These are phyloP conservation scores for Hemicentrotus pulcherrimus DNA, from an alignment of 35 echinoderm and acorn worm species.

Conservation along the genomic window DNA sequence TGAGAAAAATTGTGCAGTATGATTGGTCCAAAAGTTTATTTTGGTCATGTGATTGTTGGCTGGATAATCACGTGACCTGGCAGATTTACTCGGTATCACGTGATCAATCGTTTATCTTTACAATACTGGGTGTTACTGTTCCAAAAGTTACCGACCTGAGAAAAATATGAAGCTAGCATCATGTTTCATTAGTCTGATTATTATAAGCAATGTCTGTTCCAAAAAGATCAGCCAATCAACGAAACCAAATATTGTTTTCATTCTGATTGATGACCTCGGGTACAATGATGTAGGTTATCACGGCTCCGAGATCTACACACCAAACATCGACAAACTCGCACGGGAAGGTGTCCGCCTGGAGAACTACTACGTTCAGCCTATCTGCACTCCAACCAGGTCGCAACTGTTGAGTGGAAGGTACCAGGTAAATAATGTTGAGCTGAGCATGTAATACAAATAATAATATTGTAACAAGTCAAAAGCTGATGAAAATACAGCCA, in stretches of 20 bases:
- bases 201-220: background rate
- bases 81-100: too few species aligned
- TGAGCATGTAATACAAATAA: background rate
- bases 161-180: background rate
- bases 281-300: conserved; percentile 62
- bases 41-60: too few species aligned
- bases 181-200: background rate
- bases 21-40: too few species aligned
- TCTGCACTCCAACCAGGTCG: conserved; percentile 65
- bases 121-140: background rate
- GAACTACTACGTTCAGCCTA: conserved; percentile 80
- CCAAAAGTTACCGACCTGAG: background rate
- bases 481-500: too few species aligned
- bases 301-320: conserved; percentile 67
- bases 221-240: background rate
- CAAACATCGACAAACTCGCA: conserved; percentile 65
- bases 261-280: conserved; percentile 62
- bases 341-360: conserved; percentile 58
- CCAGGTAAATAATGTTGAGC: conserved; percentile 44
- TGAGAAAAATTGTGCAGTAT: too few species aligned
- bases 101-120: too few species aligned
- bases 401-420: conserved; percentile 73
- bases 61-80: too few species aligned
- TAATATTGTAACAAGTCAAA: too few species aligned
- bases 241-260: conserved; percentile 65